Base-by-base conservation (phyloP, 2,113 vertebrate species). In the Psophia crepitans region DNA sequence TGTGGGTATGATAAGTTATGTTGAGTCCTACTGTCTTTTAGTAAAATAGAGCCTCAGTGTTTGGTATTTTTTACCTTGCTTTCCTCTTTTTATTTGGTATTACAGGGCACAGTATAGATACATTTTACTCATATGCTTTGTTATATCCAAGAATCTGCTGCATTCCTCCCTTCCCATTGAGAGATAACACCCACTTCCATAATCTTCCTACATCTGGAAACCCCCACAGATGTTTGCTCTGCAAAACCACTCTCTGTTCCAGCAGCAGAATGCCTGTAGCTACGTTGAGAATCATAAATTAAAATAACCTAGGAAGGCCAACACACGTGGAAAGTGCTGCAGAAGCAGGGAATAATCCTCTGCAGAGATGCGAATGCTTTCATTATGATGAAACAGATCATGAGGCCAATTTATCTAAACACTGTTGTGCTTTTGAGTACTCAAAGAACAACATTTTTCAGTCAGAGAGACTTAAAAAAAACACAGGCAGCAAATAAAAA, bases 161-260 rank as follows among this genome's bases (percentile, higher is more conserved):
- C 82, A 87, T 97, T 96, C 90, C 65, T 96, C 19, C 74, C 71
- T 84, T 93, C 56, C 91, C 87, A 66, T 43, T 96, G 96, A 92
- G 95, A 93, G 87, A 90, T 91, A 89, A 86, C 81, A 93, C 86
- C 74, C 86, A 95, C 71, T 96, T 94, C 84, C 89, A 88, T 44
- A 61, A 21, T 84, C 57, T 76, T 90, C 37, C 71, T 96, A 61
- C 84, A 95, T 92, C 95, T 95, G 93, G 80, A 96, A 96, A 96
- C 81, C 65, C 94, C 92, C 71, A 77, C 93, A 96, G 84, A 96
- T 94, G 90, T 94, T 95, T 93, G 53, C 54, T 89, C 37, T 93
- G 44, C 33, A 76, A 91, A 96, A 87, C 48, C 37, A 37, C 32
- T 54, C 69, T 94, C 73, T 76, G 14, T 89, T 95, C 92, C 90